phyloP scores from a whole-genome alignment of 2,797 vertebrate genomes.

The Smutsia gigantea region DNA sequence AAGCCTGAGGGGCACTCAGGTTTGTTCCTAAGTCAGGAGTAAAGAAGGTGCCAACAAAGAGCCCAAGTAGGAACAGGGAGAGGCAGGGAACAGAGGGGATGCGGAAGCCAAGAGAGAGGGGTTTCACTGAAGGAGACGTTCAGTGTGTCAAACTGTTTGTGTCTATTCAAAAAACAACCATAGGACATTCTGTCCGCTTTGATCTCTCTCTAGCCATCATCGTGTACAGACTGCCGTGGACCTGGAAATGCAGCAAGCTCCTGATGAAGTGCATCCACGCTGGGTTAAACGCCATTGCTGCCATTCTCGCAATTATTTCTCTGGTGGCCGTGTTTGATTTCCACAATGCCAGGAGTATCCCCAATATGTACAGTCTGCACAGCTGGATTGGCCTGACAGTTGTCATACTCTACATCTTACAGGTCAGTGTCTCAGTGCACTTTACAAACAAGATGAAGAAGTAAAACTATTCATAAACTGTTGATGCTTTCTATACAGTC shows the following conservation, averaged over 20 bases:
- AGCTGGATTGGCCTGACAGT: conserved; percentile 95
- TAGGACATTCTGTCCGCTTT: conserved; percentile 1
- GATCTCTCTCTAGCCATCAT: conserved; percentile 91
- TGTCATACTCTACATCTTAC: conserved; percentile 90
- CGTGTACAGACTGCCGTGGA: conserved; percentile 97
- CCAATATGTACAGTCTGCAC: conserved; percentile 99
- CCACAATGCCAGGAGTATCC: conserved; percentile 90
- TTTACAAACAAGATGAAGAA: conserved; percentile 68
- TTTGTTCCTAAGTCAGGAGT: not conserved
- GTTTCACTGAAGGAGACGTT: not conserved
- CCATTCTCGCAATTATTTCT: conserved; percentile 90
- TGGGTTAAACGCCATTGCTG: conserved; percentile 89
- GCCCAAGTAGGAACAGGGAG: not conserved
- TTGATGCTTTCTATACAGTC: not conserved
- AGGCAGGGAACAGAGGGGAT: not conserved
- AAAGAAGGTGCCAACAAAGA: not conserved
- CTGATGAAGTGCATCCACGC: conserved; percentile 96
- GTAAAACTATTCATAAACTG: not conserved
- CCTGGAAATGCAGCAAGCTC: conserved; percentile 95
- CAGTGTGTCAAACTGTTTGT: not conserved
- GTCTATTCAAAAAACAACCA: not conserved
- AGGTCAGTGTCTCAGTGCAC: conserved; percentile 88
- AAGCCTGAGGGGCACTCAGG: not conserved
- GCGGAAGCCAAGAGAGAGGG: not conserved
- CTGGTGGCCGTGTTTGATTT: conserved; percentile 95